A percentile compares a stretch with the other conserved stretches of the same genome.
These are phyloP conservation scores for Potamilus streckersoni DNA, from an alignment of 1,140 invertebrate species.

Conservation along the genomic window DNA sequence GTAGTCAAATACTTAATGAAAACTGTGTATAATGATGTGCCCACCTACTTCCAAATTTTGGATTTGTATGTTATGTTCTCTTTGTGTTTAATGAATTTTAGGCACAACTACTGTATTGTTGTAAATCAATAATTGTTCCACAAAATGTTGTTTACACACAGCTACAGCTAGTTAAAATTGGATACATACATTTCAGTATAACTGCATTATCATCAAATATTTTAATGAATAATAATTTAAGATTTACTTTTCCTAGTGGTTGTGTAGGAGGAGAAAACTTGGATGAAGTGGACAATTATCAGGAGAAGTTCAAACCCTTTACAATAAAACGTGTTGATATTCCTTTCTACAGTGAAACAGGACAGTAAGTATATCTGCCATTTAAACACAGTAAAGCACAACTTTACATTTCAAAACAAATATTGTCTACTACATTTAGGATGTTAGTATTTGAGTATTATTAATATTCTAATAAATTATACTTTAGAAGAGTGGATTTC, in stretches of 20 bases:
- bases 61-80: too few species aligned
- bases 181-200: too few species aligned
- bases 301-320: slow-evolving; percentile 50
- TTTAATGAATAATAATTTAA: background rate
- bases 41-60: too few species aligned
- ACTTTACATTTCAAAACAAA: background rate
- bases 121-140: too few species aligned
- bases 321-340: slow-evolving; percentile 55
- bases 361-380: slow-evolving; percentile 54
- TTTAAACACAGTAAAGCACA: background rate
- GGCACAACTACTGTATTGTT: too few species aligned
- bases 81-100: too few species aligned
- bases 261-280: slow-evolving; percentile 58
- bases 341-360: slow-evolving; percentile 57
- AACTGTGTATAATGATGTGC: too few species aligned
- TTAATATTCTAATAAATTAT: too few species aligned
- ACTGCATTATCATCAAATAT: background rate
- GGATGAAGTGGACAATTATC: slow-evolving; percentile 59
- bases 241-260: slow-evolving; percentile 45
- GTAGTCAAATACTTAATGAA: too few species aligned
- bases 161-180: too few species aligned
- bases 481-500: too few species aligned
- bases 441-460: background rate
- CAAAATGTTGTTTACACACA: too few species aligned
- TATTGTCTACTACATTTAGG: background rate